These are phyloP conservation scores for Scaptomyza graminum DNA, from an alignment of 1,140 invertebrate genomes.

Conservation along the genomic window DNA sequence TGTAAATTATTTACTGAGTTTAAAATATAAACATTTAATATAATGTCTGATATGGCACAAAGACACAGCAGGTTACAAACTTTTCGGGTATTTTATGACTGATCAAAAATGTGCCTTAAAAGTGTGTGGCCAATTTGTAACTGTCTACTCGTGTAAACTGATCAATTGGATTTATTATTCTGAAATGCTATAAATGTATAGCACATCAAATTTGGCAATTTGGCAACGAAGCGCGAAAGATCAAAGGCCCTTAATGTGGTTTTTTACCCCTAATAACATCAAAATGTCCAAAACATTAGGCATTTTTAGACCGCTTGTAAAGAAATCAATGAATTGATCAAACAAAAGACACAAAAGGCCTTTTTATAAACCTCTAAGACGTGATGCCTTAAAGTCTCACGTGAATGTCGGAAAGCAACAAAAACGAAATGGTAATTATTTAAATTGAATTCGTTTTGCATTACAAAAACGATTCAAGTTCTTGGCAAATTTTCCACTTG, in stretches of 20 bases:
- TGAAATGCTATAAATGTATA: conserved; percentile 6
- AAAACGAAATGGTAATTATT: conserved; percentile 33
- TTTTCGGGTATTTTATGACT: too few species aligned
- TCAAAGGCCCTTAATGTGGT: conserved; percentile 62
- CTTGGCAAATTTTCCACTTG: conserved; percentile 48
- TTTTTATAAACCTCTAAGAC: conserved; percentile 47
- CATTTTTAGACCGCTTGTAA: conserved; percentile 55
- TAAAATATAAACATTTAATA: too few species aligned
- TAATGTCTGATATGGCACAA: too few species aligned
- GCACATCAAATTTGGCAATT: conserved; percentile 8
- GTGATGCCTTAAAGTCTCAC: conserved; percentile 41
- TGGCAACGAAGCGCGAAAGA: conserved; percentile 37
- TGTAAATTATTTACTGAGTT: too few species aligned
- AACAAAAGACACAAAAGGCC: conserved; percentile 43
- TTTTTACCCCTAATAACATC: conserved; percentile 52
- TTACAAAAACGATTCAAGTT: conserved; percentile 18
- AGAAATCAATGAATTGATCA: conserved; percentile 58
- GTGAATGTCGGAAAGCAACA: conserved; percentile 9
- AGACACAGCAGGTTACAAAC: too few species aligned
- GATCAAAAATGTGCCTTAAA: too few species aligned
- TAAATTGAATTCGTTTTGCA: conserved; percentile 40
- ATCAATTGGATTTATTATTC: neutral
- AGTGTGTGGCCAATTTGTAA: too few species aligned
- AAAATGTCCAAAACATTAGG: conserved; percentile 63
- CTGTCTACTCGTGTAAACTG: too few species aligned